Evolutionary conservation across 1,140 invertebrate species (phyloP).

Genomic region (Scaptodrosophila lebanonensis): DNA sequence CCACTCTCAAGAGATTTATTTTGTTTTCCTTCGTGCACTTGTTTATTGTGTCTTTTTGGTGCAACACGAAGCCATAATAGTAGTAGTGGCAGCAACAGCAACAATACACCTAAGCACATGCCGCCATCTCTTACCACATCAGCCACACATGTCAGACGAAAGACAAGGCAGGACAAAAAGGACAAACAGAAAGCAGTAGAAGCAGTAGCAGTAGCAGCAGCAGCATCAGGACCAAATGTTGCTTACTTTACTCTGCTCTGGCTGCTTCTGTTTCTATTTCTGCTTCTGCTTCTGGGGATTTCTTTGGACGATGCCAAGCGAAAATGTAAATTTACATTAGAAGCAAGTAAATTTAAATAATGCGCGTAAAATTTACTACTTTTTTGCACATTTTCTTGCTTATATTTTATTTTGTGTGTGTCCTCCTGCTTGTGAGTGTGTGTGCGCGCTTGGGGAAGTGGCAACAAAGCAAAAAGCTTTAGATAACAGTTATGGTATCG

Average conservation of each 20-base stretch:
- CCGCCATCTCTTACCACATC: background rate
- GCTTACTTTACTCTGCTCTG: constrained; percentile 49
- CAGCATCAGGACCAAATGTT: constrained; percentile 6
- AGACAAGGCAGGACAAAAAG: no score
- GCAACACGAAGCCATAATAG: constrained; percentile 17
- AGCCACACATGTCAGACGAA: constrained; percentile 20
- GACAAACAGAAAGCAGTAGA: no score
- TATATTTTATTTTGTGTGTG: constrained; percentile 7
- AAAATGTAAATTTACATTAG: constrained; percentile 74
- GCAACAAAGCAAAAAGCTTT: constrained; percentile 43
- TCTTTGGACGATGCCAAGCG: constrained; percentile 27
- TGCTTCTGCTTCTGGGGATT: no score
- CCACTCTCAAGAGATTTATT: constrained; percentile 63
- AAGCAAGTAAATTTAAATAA: constrained; percentile 72
- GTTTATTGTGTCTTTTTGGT: constrained; percentile 64
- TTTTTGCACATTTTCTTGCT: constrained; percentile 46
- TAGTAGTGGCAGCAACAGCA: constrained; percentile 6
- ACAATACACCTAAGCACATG: constrained; percentile 20
- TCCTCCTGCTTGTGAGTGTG: constrained; percentile 5
- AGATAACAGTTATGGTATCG: constrained; percentile 69
- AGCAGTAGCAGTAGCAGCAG: constrained; percentile 14
- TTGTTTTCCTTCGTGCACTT: constrained; percentile 67
- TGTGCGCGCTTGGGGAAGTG: constrained; percentile 7
- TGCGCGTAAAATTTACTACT: constrained; percentile 71
- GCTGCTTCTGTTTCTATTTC: constrained; percentile 48